These are phyloP conservation scores for Trachymyrmex septentrionalis DNA, from an alignment of 1,140 invertebrate genomes.

Conservation along the genomic window DNA sequence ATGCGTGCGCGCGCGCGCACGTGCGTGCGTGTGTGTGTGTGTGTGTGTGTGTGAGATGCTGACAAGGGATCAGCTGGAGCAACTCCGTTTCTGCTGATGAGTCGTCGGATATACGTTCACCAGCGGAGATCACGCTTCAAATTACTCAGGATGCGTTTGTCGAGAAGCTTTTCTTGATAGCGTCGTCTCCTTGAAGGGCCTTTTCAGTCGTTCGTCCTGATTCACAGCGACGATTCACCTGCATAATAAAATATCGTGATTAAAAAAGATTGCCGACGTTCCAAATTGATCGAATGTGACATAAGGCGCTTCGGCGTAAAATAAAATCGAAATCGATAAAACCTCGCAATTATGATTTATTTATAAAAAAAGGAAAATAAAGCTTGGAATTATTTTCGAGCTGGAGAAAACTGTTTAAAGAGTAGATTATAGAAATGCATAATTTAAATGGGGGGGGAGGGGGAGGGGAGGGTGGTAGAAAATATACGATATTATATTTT, in stretches of 20 bases:
- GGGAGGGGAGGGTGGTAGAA: too few species aligned
- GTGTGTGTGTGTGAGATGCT: neutral
- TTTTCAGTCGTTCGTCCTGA: slow-evolving; percentile 37
- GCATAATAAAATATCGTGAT: slow-evolving; percentile 8
- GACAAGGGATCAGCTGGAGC: slow-evolving; percentile 34
- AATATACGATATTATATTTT: neutral
- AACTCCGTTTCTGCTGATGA: slow-evolving; percentile 13
- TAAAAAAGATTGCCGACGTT: neutral
- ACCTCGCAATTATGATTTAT: neutral
- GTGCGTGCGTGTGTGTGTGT: neutral
- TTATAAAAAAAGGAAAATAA: neutral
- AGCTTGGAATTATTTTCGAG: neutral
- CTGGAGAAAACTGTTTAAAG: neutral
- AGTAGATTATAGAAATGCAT: neutral
- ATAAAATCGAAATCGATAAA: slow-evolving; percentile 4
- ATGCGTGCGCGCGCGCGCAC: neutral
- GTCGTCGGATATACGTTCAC: neutral
- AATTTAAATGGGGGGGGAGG: neutral
- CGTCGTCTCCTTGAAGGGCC: slow-evolving; percentile 8
- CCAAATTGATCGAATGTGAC: neutral
- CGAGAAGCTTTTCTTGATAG: neutral
- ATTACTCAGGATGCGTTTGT: slow-evolving; percentile 3
- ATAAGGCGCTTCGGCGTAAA: neutral
- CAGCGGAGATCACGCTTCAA: slow-evolving; percentile 3
- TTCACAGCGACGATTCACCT: slow-evolving; percentile 37